These are phyloP conservation scores for Astreopora myriophthalma DNA, from an alignment of 64 coral and sea anemone species.

Conservation along the genomic window DNA sequence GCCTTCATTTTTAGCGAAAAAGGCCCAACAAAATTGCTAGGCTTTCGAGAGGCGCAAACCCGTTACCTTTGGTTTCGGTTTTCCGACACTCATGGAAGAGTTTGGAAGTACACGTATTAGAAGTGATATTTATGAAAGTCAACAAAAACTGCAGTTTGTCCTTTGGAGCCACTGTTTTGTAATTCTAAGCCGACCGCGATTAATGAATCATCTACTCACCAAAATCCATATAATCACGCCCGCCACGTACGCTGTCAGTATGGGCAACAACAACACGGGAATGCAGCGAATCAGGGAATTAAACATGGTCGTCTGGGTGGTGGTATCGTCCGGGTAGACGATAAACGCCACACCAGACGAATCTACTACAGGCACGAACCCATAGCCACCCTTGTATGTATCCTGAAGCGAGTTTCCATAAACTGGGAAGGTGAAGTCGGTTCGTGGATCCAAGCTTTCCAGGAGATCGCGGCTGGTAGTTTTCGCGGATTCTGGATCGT, in stretches of 20 bases:
- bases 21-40: too few species aligned
- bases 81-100: too few species aligned
- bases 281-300: conserved; percentile 27
- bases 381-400: conserved; percentile 59
- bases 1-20: too few species aligned
- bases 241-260: conserved; percentile 65
- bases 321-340: conserved; percentile 21
- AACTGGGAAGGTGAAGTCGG: conserved; percentile 88
- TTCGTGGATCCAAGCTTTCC: neutral
- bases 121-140: too few species aligned
- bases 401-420: conserved; percentile 67
- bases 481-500: conserved; percentile 11
- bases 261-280: conserved; percentile 55
- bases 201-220: conserved; percentile 68
- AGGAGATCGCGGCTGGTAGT: conserved; percentile 1
- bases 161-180: too few species aligned
- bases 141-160: too few species aligned
- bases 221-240: conserved; percentile 84
- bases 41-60: too few species aligned
- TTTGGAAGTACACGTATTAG: too few species aligned
- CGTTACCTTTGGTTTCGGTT: too few species aligned
- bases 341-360: conserved; percentile 81
- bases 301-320: conserved; percentile 45
- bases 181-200: too few species aligned
- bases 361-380: conserved; percentile 69